phyloP scores from a whole-genome alignment of 2,797 vertebrate species.

The Diplodus sargus region DNA sequence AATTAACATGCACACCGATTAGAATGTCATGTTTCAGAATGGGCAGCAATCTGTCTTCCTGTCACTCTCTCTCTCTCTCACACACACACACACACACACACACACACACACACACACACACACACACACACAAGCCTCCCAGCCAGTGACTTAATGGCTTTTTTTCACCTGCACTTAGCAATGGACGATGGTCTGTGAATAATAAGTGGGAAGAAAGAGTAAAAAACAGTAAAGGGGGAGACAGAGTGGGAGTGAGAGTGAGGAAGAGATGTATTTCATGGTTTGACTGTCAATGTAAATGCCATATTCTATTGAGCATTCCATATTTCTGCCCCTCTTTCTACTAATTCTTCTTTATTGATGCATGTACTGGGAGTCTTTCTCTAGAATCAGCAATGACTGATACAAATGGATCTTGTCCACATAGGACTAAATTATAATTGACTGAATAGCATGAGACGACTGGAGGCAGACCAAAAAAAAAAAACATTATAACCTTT shows the following conservation, averaged over 20 bases:
- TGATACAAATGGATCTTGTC: conserved; percentile 45
- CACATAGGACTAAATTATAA: conserved; percentile 36
- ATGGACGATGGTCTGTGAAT: conserved; percentile 75
- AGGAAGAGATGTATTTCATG: conserved; percentile 66
- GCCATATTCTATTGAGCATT: conserved; percentile 57
- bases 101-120: background rate
- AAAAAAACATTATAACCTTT: conserved; percentile 44
- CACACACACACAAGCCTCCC: conserved; percentile 25
- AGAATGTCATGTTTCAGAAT: conserved; percentile 89
- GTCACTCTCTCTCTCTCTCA: conserved; percentile 79
- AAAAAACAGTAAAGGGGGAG: conserved; percentile 49
- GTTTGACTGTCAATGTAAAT: conserved; percentile 70
- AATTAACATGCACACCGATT: conserved; percentile 88
- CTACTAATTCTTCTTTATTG: conserved; percentile 55
- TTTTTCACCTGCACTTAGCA: conserved; percentile 81
- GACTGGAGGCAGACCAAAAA: conserved; percentile 27
- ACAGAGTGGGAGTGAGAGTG: conserved; percentile 29
- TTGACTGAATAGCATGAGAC: conserved; percentile 29
- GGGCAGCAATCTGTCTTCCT: conserved; percentile 88
- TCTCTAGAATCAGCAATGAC: conserved; percentile 40
- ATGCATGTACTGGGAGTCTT: conserved; percentile 43
- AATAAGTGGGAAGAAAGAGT: conserved; percentile 71
- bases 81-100: too few species aligned
- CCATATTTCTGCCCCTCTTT: conserved; percentile 58
- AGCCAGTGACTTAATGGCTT: conserved; percentile 76